Conservation (phyloP, 2,113 vertebrate genomes). For the Podilymbus podiceps region DNA sequence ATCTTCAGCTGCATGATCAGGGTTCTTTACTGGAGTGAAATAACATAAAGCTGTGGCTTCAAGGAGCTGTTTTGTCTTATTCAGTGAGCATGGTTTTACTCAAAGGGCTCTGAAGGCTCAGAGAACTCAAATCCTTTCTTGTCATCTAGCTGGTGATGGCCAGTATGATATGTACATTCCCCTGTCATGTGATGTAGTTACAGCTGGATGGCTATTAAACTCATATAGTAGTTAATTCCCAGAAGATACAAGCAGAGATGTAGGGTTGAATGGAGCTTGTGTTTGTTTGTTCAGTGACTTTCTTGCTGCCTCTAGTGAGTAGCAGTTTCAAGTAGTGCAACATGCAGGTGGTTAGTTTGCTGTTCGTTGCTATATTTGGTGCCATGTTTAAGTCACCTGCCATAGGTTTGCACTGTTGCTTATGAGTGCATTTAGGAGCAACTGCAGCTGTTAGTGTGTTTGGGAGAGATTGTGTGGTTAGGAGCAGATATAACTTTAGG, state of each 20-base stretch:
- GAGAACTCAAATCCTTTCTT: not conserved
- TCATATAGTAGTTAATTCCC: not conserved
- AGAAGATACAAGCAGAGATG: not conserved
- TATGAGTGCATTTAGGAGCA: not conserved
- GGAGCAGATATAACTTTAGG: not conserved
- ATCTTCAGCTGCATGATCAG: not conserved
- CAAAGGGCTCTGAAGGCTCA: not conserved
- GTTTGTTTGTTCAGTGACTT: not conserved
- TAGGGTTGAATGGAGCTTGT: not conserved
- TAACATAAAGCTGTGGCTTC: not conserved
- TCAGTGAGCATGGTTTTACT: not conserved
- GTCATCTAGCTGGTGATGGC: not conserved
- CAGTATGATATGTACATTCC: not conserved
- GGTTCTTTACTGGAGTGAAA: not conserved
- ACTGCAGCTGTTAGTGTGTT: not conserved
- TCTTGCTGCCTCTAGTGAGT: not conserved
- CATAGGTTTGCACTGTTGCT: not conserved
- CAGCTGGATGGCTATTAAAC: not conserved
- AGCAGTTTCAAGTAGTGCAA: not conserved
- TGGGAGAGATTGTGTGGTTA: not conserved
- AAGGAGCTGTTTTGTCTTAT: not conserved
- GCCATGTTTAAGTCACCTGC: not conserved
- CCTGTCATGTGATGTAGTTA: not conserved
- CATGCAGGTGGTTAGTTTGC: not conserved
- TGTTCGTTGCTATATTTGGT: not conserved